Percentiles rank a stretch among this genome's conserved stretches.
Conservation (phyloP, 2,888 invertebrate species). For the Aphodius granarius region DNA sequence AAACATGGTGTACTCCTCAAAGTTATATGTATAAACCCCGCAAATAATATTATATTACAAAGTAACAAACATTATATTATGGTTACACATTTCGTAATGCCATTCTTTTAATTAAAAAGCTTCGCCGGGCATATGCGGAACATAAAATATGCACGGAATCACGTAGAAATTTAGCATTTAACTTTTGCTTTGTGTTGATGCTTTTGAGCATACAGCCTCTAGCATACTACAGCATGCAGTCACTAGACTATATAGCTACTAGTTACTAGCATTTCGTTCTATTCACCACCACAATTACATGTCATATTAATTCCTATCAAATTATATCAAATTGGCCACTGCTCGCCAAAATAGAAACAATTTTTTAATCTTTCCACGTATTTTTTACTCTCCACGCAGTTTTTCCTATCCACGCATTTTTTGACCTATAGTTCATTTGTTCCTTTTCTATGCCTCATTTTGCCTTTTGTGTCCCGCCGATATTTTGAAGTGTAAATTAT, state of each 20-base stretch:
- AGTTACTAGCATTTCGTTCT: background rate
- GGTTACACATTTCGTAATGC: background rate
- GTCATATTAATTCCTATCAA: background rate
- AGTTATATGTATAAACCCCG: background rate
- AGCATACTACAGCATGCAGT: background rate
- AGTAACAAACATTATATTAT: background rate
- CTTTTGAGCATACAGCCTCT: background rate
- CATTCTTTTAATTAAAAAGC: background rate
- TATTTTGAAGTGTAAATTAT: background rate
- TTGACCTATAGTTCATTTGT: background rate
- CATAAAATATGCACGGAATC: background rate
- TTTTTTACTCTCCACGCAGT: background rate
- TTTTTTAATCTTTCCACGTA: background rate
- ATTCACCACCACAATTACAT: background rate
- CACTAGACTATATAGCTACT: background rate
- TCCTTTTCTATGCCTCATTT: background rate
- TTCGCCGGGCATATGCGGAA: background rate
- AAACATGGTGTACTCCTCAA: background rate
- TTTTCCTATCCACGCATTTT: background rate
- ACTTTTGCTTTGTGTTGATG: background rate
- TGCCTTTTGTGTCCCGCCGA: background rate
- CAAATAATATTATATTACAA: background rate
- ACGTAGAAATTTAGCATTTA: background rate
- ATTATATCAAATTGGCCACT: background rate
- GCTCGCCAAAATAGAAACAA: background rate